phyloP scores from a whole-genome alignment of 2,888 invertebrate genomes.

The Pristionchus fissidentatus region DNA sequence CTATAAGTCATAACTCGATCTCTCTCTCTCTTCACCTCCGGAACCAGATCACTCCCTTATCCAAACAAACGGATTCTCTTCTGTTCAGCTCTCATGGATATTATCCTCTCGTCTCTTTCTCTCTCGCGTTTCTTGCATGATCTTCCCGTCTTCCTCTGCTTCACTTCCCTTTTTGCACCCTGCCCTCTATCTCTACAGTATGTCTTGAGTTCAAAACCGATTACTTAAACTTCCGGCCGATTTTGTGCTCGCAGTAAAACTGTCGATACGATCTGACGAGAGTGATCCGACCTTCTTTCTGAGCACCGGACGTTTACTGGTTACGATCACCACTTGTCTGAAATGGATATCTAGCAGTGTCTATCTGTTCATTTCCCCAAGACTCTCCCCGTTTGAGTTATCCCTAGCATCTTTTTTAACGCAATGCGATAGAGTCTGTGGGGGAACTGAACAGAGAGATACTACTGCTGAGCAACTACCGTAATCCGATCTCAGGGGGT shows the following conservation, averaged over 20 bases:
- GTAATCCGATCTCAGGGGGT: no score
- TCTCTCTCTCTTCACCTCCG: no score
- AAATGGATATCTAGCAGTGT: no score
- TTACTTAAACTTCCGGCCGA: constrained; percentile 26
- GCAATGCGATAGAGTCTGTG: no score
- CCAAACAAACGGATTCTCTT: constrained; percentile 41
- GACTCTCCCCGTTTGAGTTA: no score
- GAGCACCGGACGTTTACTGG: constrained; percentile 6
- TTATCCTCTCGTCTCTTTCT: neutral
- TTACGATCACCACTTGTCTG: no score
- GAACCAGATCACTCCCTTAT: constrained; percentile 38
- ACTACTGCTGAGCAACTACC: no score
- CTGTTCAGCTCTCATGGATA: constrained; percentile 13
- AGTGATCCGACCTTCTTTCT: constrained; percentile 11
- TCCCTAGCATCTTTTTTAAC: no score
- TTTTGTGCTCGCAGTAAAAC: constrained; percentile 14
- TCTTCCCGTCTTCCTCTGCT: neutral
- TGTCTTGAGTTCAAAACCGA: neutral
- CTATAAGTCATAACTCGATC: constrained; percentile 39
- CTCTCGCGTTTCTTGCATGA: constrained; percentile 24
- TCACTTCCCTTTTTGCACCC: neutral
- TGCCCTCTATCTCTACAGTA: neutral
- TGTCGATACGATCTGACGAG: no score
- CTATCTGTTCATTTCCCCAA: no score
- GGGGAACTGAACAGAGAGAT: no score